Evolutionary conservation across 2,888 invertebrate species (phyloP), one percentile per base, ranked within the genome.

Genomic region (Eledona agricola): DNA sequence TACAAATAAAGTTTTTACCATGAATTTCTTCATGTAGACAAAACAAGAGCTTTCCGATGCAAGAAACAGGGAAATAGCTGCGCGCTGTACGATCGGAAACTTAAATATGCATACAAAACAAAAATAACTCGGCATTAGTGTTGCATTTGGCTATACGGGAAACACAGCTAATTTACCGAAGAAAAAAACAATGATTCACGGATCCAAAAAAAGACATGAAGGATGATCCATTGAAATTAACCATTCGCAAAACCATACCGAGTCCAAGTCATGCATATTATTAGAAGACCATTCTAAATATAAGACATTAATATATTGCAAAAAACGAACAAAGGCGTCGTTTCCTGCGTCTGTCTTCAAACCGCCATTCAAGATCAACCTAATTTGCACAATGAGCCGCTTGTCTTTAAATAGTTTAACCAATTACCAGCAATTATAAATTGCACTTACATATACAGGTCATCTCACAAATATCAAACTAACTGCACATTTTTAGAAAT

Each of bases 231-330:
- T 40, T 40, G 31, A 43, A 43, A 43, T 32, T 32, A 22, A 43
- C 28, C 25, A 38, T 16, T 23, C 28, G 5, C 25, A 23, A 28
- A 40, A 7, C 20, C 43, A 13, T 31, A 31, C 7, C 20, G 4
- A 19, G 7, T 45, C 32, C 20, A 22, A 45, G 42, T 43, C 42
- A 43, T 10, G 29, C 17, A 17, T 42, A 42, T 42, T 43, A 29
- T 43, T 43, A 29, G 43, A 43, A 5, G 31, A 17, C 43, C n/a
- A 23, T 45, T 32, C 43, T 45, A 45, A 45, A 42, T 42, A 10
- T 43, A 43, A 40, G 16, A 13, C 20, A 38, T 38, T 26, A 25
- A 42, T 42, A 20, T 4, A 23, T 32, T 45, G 43, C 43, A 23
- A 45, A 45, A 45, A 45, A 22, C 22, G 32, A 45, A 45, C 43